Percentiles rank a stretch among this genome's conserved stretches.
Evolutionary conservation across 2,888 invertebrate species (phyloP).

Genomic region (Ophioninae sp.): DNA sequence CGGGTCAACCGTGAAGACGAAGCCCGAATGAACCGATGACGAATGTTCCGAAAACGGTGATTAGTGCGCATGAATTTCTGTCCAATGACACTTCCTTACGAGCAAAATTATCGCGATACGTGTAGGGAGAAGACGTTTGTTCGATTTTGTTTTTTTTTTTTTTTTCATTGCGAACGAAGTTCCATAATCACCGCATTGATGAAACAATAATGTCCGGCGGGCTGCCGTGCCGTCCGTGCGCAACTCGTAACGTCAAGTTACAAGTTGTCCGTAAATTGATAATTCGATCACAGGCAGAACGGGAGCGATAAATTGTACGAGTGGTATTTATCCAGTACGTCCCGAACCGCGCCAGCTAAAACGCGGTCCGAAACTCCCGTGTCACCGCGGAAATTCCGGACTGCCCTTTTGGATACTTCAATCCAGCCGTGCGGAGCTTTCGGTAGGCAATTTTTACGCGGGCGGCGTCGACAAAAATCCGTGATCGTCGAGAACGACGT

Average conservation of each 20-base stretch:
- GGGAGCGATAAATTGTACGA: constrained; percentile 72
- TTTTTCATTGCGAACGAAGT: background rate
- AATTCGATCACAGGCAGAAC: too few species aligned
- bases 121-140: background rate
- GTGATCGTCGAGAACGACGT: background rate
- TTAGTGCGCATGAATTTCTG: constrained; percentile 33
- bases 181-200: background rate
- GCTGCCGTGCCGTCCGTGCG: too few species aligned
- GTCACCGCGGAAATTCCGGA: constrained; percentile 26
- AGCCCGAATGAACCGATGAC: constrained; percentile 46
- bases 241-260: too few species aligned
- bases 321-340: constrained; percentile 74
- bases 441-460: background rate
- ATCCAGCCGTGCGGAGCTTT: background rate
- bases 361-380: constrained; percentile 7
- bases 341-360: constrained; percentile 19
- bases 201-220: background rate
- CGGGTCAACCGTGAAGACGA: constrained; percentile 11
- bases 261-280: too few species aligned
- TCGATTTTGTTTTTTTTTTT: too few species aligned
- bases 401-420: constrained; percentile 13
- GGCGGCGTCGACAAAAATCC: background rate
- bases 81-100: background rate
- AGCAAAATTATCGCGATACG: background rate
- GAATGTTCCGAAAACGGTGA: constrained; percentile 51